phyloP scores from a whole-genome alignment of 2,888 invertebrate genomes.

The Standfussiana lucernea region DNA sequence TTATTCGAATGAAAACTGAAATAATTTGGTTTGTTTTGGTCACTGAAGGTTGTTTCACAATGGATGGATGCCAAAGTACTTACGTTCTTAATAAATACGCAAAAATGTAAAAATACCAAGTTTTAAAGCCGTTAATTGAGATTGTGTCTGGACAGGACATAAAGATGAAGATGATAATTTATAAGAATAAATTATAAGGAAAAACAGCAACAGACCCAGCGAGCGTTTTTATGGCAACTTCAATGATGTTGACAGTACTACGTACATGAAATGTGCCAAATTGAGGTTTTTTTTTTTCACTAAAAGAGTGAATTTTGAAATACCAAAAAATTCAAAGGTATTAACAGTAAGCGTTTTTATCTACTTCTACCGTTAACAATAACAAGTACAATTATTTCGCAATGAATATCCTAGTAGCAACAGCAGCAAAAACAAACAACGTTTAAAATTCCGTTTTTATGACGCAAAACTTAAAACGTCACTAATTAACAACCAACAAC shows the following conservation, averaged over 20 bases:
- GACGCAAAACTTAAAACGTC: conserved; percentile 14
- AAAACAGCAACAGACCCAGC: neutral
- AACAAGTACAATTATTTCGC: neutral
- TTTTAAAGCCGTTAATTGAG: conserved; percentile 9
- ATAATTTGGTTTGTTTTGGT: conserved; percentile 34
- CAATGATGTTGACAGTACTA: neutral
- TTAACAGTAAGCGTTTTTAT: neutral
- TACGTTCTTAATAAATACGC: conserved; percentile 1
- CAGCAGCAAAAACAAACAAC: neutral
- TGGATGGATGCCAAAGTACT: conserved; percentile 49
- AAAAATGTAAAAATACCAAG: conserved; percentile 29
- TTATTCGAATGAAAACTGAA: conserved; percentile 10
- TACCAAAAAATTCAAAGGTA: neutral
- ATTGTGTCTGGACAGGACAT: neutral
- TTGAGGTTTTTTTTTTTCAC: neutral
- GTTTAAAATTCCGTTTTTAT: neutral
- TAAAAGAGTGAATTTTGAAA: neutral
- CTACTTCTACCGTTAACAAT: neutral
- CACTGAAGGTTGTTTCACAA: conserved; percentile 33
- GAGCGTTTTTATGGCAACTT: neutral
- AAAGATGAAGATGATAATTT: neutral
- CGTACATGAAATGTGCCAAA: neutral
- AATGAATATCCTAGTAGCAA: neutral
- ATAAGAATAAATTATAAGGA: neutral
- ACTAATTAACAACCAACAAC: neutral